These are phyloP conservation scores for Pheosia gnoma DNA, from an alignment of 2,888 invertebrate species.

Conservation along the genomic window DNA sequence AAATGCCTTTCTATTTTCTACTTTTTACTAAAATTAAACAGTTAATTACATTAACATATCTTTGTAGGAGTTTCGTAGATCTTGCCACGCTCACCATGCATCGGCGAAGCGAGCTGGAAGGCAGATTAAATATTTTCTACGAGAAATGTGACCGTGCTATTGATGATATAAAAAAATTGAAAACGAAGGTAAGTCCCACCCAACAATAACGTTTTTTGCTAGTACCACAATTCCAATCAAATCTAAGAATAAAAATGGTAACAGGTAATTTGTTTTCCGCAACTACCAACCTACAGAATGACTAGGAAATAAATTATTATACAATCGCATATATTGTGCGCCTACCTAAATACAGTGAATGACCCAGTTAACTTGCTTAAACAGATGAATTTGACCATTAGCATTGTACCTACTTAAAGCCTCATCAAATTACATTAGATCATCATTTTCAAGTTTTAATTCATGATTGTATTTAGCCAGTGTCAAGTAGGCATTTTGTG, in stretches of 20 bases:
- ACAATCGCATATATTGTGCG: too few species aligned
- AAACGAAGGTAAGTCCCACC: conserved; percentile 61
- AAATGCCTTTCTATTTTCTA: conserved; percentile 34
- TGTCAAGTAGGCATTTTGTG: too few species aligned
- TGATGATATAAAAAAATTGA: conserved; percentile 61
- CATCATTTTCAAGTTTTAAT: neutral
- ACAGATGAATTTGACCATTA: neutral
- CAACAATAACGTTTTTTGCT: neutral
- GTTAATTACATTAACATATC: conserved; percentile 15
- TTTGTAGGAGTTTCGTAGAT: conserved; percentile 73
- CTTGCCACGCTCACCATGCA: conserved; percentile 69
- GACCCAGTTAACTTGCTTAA: neutral
- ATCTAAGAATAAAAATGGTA: too few species aligned
- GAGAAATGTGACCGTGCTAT: conserved; percentile 70
- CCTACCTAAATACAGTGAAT: neutral
- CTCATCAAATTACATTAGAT: neutral
- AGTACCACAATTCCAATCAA: neutral
- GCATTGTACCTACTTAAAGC: neutral
- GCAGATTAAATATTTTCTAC: conserved; percentile 60
- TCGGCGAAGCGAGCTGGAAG: conserved; percentile 69
- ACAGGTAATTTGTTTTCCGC: too few species aligned
- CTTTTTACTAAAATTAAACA: conserved; percentile 19
- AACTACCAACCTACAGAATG: too few species aligned
- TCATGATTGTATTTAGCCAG: too few species aligned
- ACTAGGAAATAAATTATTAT: too few species aligned